These are phyloP conservation scores for Palythoa caribaeorum DNA, from an alignment of 92 coral and sea anemone species.

Conservation along the genomic window DNA sequence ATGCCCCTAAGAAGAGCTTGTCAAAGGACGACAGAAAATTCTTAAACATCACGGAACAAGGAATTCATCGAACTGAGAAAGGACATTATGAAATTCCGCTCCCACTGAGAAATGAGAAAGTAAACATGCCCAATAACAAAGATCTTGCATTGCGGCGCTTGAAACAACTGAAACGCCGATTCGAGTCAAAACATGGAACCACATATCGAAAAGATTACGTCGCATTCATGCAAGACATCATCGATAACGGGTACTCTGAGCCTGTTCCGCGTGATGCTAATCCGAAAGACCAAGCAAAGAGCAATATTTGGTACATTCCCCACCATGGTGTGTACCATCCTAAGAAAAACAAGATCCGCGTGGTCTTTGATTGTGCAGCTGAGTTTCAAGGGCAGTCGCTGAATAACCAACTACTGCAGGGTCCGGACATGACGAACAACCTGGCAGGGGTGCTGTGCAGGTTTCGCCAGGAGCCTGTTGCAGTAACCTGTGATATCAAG, in stretches of 20 bases:
- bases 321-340: constrained; percentile 6
- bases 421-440: constrained; percentile 3
- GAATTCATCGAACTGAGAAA: constrained; percentile 6
- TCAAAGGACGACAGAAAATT: constrained; percentile 27
- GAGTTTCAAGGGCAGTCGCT: constrained; percentile 1
- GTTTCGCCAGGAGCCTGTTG: constrained; percentile 14
- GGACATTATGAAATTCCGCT: constrained; percentile 25
- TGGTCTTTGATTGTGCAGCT: not conserved
- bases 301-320: constrained; percentile 1
- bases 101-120: not conserved
- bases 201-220: constrained; percentile 50
- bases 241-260: constrained; percentile 61
- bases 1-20: not conserved
- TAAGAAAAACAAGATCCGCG: constrained; percentile 1
- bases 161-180: constrained; percentile 38
- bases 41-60: constrained; percentile 6
- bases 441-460: constrained; percentile 12
- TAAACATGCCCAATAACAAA: constrained; percentile 50
- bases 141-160: constrained; percentile 41
- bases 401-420: constrained; percentile 9
- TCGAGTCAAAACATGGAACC: constrained; percentile 26
- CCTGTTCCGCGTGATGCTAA: not conserved
- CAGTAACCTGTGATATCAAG: constrained; percentile 3
- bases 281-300: constrained; percentile 18
- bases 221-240: constrained; percentile 58